Evolutionary conservation across 2,797 vertebrate genomes (phyloP), one percentile per base, ranked within the genome.

Genomic region (Mastacembelus armatus): DNA sequence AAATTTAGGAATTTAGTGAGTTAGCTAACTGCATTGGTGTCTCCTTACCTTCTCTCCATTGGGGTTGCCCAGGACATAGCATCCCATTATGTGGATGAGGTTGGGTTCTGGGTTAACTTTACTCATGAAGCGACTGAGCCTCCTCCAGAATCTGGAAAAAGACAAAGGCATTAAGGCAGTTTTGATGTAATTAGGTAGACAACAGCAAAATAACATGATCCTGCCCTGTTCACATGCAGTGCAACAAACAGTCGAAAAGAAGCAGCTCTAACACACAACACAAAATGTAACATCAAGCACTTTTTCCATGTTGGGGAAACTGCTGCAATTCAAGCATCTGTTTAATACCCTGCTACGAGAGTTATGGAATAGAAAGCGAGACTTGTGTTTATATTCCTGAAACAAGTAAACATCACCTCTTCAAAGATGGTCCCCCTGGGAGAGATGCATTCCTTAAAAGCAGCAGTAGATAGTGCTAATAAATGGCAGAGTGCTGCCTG

Each of bases 61-160:
- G 65, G 96, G 97, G 93, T 99, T 99, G 60, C 98, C 98, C 76
- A 98, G 92, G 50, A 99, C 95, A 21, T 99, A 99, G 86, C 96
- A 98, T 86, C 98, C 98, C 98, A 99, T 98, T 77, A 99, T 94
- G 77, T 99, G 96, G 82, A 99, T 95, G 80, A 98, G 83, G 68
- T 98, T 99, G 49, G 97, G 96, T 84, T 98, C 95, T 0, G 98
- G 96, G 91, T 99, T 99, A 75, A 98, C 64, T 91, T 98, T 99
- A 88, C 98, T 99, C 98, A 99, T 99, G 77, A 98, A 91, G 32
- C 95, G 94, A 84, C 97, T 96, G 71, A 99, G 85, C 62, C 95
- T 94, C 90, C 94, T 98, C 98, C 98, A 99, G 91, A 99, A 99
- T 88, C 98, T 99, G 86, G 29, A 71, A 33, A 71, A 45, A 77